Base-by-base conservation (phyloP, 1,140 invertebrate species). In the Nylanderia fulva region DNA sequence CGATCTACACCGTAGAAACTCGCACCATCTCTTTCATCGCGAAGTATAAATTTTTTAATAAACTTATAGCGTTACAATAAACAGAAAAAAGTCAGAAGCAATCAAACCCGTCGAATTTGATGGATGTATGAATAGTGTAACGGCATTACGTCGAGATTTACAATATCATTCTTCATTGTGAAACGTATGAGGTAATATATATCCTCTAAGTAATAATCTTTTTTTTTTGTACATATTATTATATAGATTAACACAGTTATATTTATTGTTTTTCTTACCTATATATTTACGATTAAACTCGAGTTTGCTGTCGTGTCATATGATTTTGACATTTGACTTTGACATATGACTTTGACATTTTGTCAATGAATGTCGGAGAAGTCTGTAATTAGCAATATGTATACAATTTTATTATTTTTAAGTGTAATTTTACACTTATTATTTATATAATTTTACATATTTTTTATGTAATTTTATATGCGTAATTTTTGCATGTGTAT, bases 281-380 rank as follows among this genome's bases (percentile, higher is more conserved):
- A 21, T 24, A 42, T 24, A 60, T 9, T 58, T 13, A 15, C 52
- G 64, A 80, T 42, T 71, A 11, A 82, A 45, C 45, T 33, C n/a
- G 52, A 71, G 69, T 80, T 80, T 52, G 77, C 64, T 66, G 68
- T 79, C 64, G 77, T n/a, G n/a, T 33, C 24, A 69, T 71, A 18
- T 33, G 54, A 79, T 45, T 79, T 80, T 58, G 64, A 71, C 77
- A n/a, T n/a, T n/a, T n/a, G n/a, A n/a, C n/a, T n/a, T n/a, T n/a
- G n/a, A n/a, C n/a, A n/a, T n/a, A n/a, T n/a, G n/a, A n/a, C n/a
- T n/a, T n/a, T n/a, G n/a, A n/a, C n/a, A n/a, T n/a, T n/a, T n/a
- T n/a, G 39, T 52, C 77, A 1, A 13, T 52, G 60, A n/a, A 80
- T 29, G 77, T 39, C 58, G 48, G 64, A 80, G 77, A n/a, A n/a